Evolutionary conservation across 2,888 invertebrate species (phyloP), one percentile per base, ranked within the genome.

Genomic region (Tholera decimalis): DNA sequence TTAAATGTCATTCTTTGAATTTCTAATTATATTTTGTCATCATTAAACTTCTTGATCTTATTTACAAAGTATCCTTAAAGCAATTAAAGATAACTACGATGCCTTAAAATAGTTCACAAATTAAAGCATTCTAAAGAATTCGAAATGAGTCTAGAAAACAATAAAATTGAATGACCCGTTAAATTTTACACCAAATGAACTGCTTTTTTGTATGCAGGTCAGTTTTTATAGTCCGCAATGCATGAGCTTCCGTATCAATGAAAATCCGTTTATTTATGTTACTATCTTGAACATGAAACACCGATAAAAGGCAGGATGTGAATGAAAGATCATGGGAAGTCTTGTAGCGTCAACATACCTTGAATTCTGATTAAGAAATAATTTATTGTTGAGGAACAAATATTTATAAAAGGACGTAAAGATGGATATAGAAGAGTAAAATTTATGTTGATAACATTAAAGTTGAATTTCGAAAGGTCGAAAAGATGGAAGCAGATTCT

Each of bases 221-320:
- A 47, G 44, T 49, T 63, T n/a, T 74, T 54, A 70, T 60, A 53
- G 63, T 26, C 18, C 2, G 20, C n/a, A 37, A 50, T 53, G 9
- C n/a, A 63, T 75, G 49, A 24, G 26, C 64, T 70, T 74, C 76
- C 76, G 60, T 55, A 54, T 57, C 43, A 50, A 62, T 70, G 59
- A 57, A 70, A 63, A 61, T 35, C n/a, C 30, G 43, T 64, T 70
- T 64, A 69, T 69, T 73, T 67, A 41, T 54, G 37, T 55, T 41
- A 59, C 69, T 60, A 50, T 53, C 49, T 60, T 15, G 4, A 44
- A 57, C 43, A 54, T 18, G 46, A 47, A 47, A 28, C 18, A 44
- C 39, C 28, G 37, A 66, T 56, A 53, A 54, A 54, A 54, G 7
- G 13, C 59, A 75, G 63, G 53, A 59, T 57, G 56, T 60, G 18